Evolutionary conservation across 2,113 vertebrate genomes (phyloP).

Genomic region (Syrmaticus mikado): DNA sequence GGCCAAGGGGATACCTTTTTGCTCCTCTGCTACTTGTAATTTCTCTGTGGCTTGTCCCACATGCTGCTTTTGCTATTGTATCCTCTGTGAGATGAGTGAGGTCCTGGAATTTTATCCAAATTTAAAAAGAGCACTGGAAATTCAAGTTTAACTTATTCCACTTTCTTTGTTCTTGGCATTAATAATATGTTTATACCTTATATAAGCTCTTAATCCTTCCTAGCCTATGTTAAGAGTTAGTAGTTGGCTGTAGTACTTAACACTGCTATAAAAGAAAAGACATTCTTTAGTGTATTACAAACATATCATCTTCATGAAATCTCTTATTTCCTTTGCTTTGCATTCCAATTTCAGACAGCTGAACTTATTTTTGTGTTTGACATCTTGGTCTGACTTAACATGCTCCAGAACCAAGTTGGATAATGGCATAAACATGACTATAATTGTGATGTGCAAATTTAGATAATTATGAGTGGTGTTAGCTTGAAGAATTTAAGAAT

Average conservation of each 20-base stretch:
- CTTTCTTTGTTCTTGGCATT: conserved; percentile 59
- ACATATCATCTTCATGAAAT: background rate
- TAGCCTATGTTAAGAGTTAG: conserved; percentile 69
- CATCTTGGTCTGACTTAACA: background rate
- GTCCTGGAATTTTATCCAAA: conserved; percentile 71
- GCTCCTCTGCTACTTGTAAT: conserved; percentile 65
- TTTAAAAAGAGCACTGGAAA: conserved; percentile 69
- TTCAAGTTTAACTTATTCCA: conserved; percentile 59
- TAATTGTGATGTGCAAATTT: background rate
- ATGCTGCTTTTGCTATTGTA: conserved; percentile 59
- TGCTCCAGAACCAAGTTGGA: conserved; percentile 34
- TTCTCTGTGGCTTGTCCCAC: conserved; percentile 72
- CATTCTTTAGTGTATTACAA: conserved; percentile 32
- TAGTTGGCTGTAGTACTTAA: conserved; percentile 26
- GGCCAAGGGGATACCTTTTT: conserved; percentile 72
- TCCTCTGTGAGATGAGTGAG: conserved; percentile 67
- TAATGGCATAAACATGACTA: background rate
- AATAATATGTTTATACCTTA: conserved; percentile 53
- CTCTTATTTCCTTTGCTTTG: background rate
- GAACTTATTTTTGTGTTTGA: conserved; percentile 38
- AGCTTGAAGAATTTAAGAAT: background rate
- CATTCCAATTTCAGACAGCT: conserved; percentile 34
- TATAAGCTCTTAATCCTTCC: conserved; percentile 43
- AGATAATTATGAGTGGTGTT: background rate
- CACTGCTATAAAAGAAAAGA: conserved; percentile 28